phyloP scores from a whole-genome alignment of 2,797 vertebrate species.

The Sebastolobus alascanus region DNA sequence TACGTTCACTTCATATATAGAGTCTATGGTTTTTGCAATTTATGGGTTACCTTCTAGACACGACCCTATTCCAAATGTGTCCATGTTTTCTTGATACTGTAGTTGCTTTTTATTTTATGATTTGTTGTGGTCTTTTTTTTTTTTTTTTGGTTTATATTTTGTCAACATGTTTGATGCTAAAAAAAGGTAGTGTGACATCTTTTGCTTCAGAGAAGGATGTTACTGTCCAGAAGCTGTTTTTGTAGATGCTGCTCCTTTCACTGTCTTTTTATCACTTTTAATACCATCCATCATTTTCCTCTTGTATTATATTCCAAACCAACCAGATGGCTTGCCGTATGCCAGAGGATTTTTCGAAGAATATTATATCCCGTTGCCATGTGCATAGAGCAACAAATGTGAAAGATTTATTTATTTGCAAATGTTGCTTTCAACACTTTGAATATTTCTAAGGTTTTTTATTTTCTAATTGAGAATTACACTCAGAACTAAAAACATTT shows the following conservation, averaged over 20 bases:
- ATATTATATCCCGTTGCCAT: neutral
- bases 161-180: neutral
- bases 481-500: neutral
- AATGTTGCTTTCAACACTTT: neutral
- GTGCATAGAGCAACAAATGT: neutral
- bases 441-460: neutral
- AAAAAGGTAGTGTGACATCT: neutral
- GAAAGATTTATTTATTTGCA: neutral
- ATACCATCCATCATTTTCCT: neutral
- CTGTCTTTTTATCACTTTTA: neutral
- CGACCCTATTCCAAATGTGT: neutral
- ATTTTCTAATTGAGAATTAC: neutral
- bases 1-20: too few species aligned
- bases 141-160: neutral
- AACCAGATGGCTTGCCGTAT: neutral
- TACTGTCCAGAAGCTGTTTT: neutral
- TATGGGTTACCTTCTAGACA: too few species aligned
- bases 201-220: neutral
- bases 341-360: neutral
- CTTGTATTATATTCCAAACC: neutral
- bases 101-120: neutral
- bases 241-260: neutral
- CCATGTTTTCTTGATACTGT: neutral
- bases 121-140: neutral
- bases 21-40: too few species aligned